These are phyloP conservation scores for Falco punctatus DNA, from an alignment of 2,113 vertebrate species.

Conservation along the genomic window DNA sequence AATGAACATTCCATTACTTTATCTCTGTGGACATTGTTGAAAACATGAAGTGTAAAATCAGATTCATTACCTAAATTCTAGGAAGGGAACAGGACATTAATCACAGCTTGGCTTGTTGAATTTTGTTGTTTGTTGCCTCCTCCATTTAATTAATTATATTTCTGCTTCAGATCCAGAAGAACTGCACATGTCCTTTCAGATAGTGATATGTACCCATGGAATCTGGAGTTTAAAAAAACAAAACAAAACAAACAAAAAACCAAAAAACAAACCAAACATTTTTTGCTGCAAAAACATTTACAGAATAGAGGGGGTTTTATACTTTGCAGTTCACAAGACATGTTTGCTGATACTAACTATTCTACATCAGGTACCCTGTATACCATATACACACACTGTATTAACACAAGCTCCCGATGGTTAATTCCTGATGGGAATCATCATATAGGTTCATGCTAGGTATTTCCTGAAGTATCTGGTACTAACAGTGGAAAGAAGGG, in stretches of 20 bases:
- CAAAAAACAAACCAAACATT: neutral
- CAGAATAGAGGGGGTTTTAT: neutral
- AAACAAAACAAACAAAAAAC: no score
- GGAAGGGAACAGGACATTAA: conserved; percentile 22
- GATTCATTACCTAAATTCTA: conserved; percentile 59
- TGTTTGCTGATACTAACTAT: neutral
- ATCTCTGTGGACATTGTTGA: conserved; percentile 2
- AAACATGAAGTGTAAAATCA: conserved; percentile 61
- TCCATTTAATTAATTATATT: conserved; percentile 42
- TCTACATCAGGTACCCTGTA: neutral
- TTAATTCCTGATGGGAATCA: neutral
- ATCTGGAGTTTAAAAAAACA: neutral
- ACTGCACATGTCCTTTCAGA: neutral
- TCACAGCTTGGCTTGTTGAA: neutral
- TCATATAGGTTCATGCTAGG: neutral
- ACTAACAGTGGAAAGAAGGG: neutral
- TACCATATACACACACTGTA: neutral
- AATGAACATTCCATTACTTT: conserved; percentile 59
- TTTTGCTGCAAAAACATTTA: neutral
- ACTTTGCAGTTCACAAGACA: neutral
- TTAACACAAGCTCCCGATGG: neutral
- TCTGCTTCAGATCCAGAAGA: neutral
- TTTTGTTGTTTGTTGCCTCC: neutral
- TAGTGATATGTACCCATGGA: neutral
- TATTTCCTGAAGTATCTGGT: neutral